Conservation (phyloP, 2,797 vertebrate species). For the Toxotes lorentzi region DNA sequence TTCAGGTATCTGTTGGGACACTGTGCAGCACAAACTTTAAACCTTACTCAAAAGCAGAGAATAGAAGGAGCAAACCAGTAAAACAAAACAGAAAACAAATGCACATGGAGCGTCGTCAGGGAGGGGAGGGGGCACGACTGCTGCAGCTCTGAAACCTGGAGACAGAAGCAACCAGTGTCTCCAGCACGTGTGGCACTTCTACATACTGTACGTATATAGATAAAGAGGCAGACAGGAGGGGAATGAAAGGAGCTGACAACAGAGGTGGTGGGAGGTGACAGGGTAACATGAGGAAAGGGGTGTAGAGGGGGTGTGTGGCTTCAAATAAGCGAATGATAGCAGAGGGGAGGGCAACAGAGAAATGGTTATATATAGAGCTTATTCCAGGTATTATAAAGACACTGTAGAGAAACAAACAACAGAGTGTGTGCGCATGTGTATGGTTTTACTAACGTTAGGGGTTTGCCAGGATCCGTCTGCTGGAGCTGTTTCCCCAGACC, state of each 20-base stretch:
- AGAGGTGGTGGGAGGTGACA: background rate
- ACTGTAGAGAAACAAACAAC: background rate
- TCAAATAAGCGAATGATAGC: constrained; percentile 36
- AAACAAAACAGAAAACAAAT: background rate
- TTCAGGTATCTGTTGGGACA: too few relatives aligned
- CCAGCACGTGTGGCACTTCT: constrained; percentile 4
- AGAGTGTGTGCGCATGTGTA: constrained; percentile 8
- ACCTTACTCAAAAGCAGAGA: background rate
- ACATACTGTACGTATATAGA: constrained; percentile 3
- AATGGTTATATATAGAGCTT: constrained; percentile 45
- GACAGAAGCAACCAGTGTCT: background rate
- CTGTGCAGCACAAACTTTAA: too few relatives aligned
- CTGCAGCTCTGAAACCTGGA: background rate
- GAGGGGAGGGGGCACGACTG: background rate
- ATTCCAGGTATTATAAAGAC: constrained; percentile 53
- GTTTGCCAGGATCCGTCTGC: constrained; percentile 74
- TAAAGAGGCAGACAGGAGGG: background rate
- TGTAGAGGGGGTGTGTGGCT: constrained; percentile 31
- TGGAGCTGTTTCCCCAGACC: constrained; percentile 87
- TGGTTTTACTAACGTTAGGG: constrained; percentile 77
- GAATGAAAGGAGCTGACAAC: background rate
- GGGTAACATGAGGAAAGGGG: constrained; percentile 26
- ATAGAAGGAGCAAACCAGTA: background rate
- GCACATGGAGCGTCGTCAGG: background rate
- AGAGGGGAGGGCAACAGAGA: constrained; percentile 23